These are phyloP conservation scores for Acrocyrtus sp. DNA, from an alignment of 2,888 invertebrate species.

Conservation along the genomic window DNA sequence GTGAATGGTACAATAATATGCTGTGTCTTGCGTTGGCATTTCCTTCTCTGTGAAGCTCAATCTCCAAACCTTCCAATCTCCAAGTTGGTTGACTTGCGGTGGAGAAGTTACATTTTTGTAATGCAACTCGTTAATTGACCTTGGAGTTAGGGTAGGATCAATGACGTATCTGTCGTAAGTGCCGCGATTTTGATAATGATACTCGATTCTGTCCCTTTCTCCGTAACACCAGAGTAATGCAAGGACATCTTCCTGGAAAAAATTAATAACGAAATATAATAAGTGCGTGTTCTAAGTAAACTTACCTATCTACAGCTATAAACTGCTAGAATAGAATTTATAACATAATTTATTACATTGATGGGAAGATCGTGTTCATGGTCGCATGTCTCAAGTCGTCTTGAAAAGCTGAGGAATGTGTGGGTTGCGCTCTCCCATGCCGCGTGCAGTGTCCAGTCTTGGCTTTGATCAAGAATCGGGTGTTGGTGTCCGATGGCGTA, in stretches of 20 bases:
- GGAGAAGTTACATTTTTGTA: neutral
- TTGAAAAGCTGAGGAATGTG: constrained; percentile 3
- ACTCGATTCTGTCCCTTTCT: constrained; percentile 27
- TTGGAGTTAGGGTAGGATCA: constrained; percentile 18
- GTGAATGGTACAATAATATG: constrained; percentile 18
- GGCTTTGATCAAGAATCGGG: neutral
- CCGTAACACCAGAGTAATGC: constrained; percentile 32
- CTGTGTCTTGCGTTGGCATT: constrained; percentile 1
- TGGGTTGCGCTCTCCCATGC: neutral
- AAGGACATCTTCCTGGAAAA: neutral
- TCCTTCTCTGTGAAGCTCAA: neutral
- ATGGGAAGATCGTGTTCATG: neutral
- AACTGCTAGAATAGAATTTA: neutral
- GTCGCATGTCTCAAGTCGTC: neutral
- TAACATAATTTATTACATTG: neutral
- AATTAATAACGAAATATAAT: neutral
- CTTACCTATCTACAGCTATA: too few species aligned
- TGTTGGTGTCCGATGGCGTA: neutral
- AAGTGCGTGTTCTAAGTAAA: too few species aligned
- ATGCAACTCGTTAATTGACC: neutral
- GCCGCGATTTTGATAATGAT: constrained; percentile 34
- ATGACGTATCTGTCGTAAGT: constrained; percentile 4
- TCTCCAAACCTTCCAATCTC: constrained; percentile 15
- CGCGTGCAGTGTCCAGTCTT: neutral
- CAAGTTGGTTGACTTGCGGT: neutral